Percentiles rank a stretch among this genome's conserved stretches.
Conservation (phyloP, 2,797 vertebrate genomes). For the Brachymystax lenok region DNA sequence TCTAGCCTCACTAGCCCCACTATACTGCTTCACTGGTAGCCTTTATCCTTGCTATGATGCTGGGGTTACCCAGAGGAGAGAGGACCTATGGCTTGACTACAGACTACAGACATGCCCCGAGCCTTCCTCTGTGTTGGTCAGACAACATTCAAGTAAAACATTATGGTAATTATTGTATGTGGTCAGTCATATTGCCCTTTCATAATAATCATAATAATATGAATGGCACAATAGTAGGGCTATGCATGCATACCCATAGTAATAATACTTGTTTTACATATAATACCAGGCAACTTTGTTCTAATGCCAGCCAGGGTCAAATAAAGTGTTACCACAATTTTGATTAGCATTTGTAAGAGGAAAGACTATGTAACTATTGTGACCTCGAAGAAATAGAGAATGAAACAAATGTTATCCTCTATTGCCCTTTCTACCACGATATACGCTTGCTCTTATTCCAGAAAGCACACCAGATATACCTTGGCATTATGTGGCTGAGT, state of each 20-base stretch:
- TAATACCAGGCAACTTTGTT: not conserved
- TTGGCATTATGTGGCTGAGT: too few species aligned
- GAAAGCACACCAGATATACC: too few species aligned
- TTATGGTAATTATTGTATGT: not conserved
- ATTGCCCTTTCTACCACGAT: too few species aligned
- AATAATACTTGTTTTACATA: not conserved
- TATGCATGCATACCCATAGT: not conserved
- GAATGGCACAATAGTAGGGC: too few species aligned
- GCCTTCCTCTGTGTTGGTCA: not conserved
- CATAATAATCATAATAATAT: too few species aligned
- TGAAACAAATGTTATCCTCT: too few species aligned
- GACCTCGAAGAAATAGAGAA: too few species aligned
- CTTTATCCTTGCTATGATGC: not conserved
- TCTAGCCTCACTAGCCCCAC: not conserved
- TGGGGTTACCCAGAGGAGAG: not conserved
- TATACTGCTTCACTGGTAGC: not conserved
- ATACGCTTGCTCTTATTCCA: too few species aligned
- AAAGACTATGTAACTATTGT: too few species aligned
- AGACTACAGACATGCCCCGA: not conserved
- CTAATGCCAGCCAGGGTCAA: not conserved
- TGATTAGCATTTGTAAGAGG: too few species aligned
- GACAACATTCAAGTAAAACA: not conserved
- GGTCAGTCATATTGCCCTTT: too few species aligned
- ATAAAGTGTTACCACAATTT: slow-evolving; percentile 30
- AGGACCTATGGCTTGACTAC: not conserved